phyloP scores from a whole-genome alignment of 2,888 invertebrate genomes.

The Oscheius sp. region DNA sequence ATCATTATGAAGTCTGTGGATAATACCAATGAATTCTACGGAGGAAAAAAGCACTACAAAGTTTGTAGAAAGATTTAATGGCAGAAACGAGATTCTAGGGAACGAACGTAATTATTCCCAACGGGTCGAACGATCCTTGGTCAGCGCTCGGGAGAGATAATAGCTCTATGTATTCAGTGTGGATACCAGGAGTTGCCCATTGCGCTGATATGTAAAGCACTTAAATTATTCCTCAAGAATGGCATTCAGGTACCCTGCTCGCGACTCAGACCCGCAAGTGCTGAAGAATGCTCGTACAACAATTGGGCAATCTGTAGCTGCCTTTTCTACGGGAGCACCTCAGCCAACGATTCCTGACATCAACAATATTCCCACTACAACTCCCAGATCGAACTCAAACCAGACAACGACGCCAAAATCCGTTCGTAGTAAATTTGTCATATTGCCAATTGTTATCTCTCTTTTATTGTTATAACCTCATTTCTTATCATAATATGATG shows the following conservation, averaged over 20 bases:
- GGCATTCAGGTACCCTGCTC: conserved; percentile 53
- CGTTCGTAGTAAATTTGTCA: not conserved
- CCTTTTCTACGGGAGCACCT: not conserved
- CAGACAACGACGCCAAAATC: not conserved
- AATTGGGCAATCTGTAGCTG: not conserved
- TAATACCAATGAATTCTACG: conserved; percentile 43
- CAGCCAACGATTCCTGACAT: not conserved
- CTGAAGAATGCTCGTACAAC: not conserved
- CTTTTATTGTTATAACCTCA: conserved; percentile 14
- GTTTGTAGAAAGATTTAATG: not conserved
- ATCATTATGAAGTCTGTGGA: conserved; percentile 29
- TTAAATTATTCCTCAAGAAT: not conserved
- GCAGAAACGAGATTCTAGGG: conserved; percentile 29
- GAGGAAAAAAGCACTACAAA: conserved; percentile 39
- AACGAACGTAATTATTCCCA: conserved; percentile 51
- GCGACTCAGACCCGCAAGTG: conserved; percentile 34
- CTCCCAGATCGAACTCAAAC: not conserved
- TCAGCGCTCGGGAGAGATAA: conserved; percentile 43
- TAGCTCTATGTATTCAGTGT: not conserved
- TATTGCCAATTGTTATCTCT: conserved; percentile 4
- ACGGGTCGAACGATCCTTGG: conserved; percentile 53
- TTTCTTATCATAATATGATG: not conserved
- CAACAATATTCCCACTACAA: not conserved
- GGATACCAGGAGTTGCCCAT: conserved; percentile 48
- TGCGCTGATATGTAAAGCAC: conserved; percentile 35